Conservation (phyloP, 30 jellyfish, hydroid and myxozoan species). For the Aurelia aurita region DNA sequence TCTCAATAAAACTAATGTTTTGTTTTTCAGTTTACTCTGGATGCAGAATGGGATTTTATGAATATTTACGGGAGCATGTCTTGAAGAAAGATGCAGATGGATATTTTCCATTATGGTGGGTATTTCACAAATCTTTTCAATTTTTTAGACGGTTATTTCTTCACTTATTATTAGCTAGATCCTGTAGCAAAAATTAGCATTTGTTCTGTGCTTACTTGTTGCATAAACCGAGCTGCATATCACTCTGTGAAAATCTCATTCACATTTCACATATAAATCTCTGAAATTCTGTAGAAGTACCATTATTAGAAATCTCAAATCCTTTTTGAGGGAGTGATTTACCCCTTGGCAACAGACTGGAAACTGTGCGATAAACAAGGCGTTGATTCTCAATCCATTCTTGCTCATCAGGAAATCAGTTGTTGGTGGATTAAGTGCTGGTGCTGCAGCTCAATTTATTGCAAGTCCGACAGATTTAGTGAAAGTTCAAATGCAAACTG, state of each 20-base stretch:
- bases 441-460: slow-evolving; percentile 96
- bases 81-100: slow-evolving; percentile 85
- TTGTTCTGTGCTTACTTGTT: too few species aligned
- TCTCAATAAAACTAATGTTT: not conserved
- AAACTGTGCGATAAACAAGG: too few species aligned
- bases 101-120: slow-evolving; percentile 90
- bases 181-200: too few species aligned
- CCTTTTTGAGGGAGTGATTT: not conserved
- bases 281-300: too few species aligned
- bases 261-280: too few species aligned
- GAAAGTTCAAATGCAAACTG: slow-evolving; percentile 97
- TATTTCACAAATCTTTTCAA: not conserved
- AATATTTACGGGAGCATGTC: slow-evolving; percentile 79
- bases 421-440: slow-evolving; percentile 90
- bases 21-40: slow-evolving; percentile 83
- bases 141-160: too few species aligned
- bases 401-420: slow-evolving; percentile 82
- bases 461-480: slow-evolving; percentile 98
- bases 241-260: not conserved
- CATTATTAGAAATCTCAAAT: too few species aligned
- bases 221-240: too few species aligned
- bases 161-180: too few species aligned
- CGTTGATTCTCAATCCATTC: too few species aligned
- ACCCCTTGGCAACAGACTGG: too few species aligned
- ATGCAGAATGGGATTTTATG: slow-evolving; percentile 93